Evolutionary conservation across 2,888 invertebrate genomes (phyloP).

Genomic region (Spicauda simplicius): DNA sequence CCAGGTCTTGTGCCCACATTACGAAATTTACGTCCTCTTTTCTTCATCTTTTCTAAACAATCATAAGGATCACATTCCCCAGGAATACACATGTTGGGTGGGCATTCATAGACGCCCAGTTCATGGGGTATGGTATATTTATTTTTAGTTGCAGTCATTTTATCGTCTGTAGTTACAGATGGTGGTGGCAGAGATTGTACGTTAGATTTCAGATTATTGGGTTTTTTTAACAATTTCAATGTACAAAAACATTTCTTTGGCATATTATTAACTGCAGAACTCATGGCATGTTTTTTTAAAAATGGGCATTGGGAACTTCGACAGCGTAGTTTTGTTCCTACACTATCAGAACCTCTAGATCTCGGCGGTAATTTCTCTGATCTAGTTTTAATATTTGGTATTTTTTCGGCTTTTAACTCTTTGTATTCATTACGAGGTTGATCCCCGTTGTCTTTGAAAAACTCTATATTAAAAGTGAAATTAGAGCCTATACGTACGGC

Average conservation of each 20-base stretch:
- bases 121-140: conserved; percentile 14
- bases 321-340: not conserved
- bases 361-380: not conserved
- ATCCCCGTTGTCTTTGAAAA: conserved; percentile 43
- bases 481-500: conserved; percentile 44
- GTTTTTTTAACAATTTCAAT: conserved; percentile 33
- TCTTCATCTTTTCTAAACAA: conserved; percentile 51
- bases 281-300: not conserved
- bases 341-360: conserved; percentile 1
- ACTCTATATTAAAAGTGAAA: conserved; percentile 46
- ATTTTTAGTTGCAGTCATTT: conserved; percentile 18
- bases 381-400: not conserved
- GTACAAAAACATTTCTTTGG: conserved; percentile 49
- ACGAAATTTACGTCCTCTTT: conserved; percentile 15
- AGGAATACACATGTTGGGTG: conserved; percentile 39
- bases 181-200: not conserved
- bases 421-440: conserved; percentile 9
- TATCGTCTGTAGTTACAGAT: not conserved
- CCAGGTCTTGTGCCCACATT: conserved; percentile 41
- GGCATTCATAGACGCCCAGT: conserved; percentile 22
- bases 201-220: conserved; percentile 14
- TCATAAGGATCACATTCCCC: conserved; percentile 44
- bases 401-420: not conserved
- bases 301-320: conserved; percentile 11
- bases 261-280: not conserved